phyloP scores from a whole-genome alignment of 2,888 invertebrate species.

The Sesia bembeciformis region DNA sequence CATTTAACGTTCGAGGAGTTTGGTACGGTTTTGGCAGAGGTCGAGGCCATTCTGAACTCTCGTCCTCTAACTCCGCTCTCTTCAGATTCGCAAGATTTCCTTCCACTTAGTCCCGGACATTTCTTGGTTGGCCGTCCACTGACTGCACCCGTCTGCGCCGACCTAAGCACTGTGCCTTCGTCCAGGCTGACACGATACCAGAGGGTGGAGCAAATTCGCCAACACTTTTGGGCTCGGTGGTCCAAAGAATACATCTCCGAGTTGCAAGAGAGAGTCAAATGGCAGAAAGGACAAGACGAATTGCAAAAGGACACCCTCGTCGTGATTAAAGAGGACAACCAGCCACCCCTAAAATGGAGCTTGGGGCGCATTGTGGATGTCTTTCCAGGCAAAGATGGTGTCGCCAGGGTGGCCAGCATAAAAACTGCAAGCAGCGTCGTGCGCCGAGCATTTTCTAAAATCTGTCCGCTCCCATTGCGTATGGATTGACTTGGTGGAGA shows the following conservation, averaged over 20 bases:
- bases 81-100: slow-evolving; percentile 8
- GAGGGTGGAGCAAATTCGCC: slow-evolving; percentile 12
- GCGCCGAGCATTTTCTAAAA: slow-evolving; percentile 1
- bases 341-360: slow-evolving; percentile 1
- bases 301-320: slow-evolving; percentile 1
- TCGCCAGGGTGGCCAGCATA: slow-evolving; percentile 5
- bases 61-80: slow-evolving; percentile 9
- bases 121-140: slow-evolving; percentile 1
- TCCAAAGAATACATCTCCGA: slow-evolving; percentile 12
- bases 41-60: slow-evolving; percentile 9
- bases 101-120: slow-evolving; percentile 1
- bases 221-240: slow-evolving; percentile 17
- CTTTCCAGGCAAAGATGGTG: slow-evolving; percentile 4
- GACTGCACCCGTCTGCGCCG: slow-evolving; percentile 5
- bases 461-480: neutral
- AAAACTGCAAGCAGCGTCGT: slow-evolving; percentile 1
- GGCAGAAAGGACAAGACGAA: slow-evolving; percentile 6
- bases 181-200: slow-evolving; percentile 8
- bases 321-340: slow-evolving; percentile 1
- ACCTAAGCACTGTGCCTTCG: slow-evolving; percentile 1
- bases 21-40: slow-evolving; percentile 5
- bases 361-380: slow-evolving; percentile 1
- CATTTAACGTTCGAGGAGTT: slow-evolving; percentile 6
- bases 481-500: no score
- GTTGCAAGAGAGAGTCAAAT: slow-evolving; percentile 17